Evolutionary conservation across 2,888 invertebrate species (phyloP).

Genomic region (Heliconius aoede): DNA sequence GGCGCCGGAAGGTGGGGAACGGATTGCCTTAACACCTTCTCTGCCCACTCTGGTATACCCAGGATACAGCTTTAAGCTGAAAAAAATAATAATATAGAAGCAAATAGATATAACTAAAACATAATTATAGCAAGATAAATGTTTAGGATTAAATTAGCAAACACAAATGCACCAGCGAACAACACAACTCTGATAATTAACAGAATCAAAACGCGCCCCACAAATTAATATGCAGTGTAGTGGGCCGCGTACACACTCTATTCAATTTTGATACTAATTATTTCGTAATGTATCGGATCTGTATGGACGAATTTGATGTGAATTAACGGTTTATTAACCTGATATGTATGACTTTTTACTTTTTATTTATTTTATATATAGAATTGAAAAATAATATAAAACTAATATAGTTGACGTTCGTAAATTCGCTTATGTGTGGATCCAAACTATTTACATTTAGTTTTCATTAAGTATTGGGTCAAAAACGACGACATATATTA

Average conservation of each 20-base stretch:
- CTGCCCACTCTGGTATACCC: no score
- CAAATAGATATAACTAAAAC: not conserved
- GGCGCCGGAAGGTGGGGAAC: no score
- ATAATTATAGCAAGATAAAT: not conserved
- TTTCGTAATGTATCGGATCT: conserved; percentile 7
- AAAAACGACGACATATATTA: no score
- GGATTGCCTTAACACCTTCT: no score
- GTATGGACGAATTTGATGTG: not conserved
- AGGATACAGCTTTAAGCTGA: no score
- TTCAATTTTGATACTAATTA: conserved; percentile 29
- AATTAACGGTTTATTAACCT: not conserved
- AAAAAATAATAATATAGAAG: not conserved
- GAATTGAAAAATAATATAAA: not conserved
- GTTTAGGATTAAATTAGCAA: conserved; percentile 26
- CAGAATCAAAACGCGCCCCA: conserved; percentile 19
- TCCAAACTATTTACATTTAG: not conserved
- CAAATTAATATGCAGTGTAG: conserved; percentile 23
- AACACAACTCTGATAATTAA: conserved; percentile 25
- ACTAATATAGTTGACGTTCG: not conserved
- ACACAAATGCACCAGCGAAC: conserved; percentile 14
- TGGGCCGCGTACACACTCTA: conserved; percentile 13
- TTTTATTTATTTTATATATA: not conserved
- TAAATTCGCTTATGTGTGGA: not conserved
- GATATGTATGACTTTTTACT: not conserved
- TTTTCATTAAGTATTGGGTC: not conserved